A percentile compares a stretch with the other conserved stretches of the same genome.
Conservation (phyloP, 2,113 vertebrate species). For the Marcusenius ussheri region DNA sequence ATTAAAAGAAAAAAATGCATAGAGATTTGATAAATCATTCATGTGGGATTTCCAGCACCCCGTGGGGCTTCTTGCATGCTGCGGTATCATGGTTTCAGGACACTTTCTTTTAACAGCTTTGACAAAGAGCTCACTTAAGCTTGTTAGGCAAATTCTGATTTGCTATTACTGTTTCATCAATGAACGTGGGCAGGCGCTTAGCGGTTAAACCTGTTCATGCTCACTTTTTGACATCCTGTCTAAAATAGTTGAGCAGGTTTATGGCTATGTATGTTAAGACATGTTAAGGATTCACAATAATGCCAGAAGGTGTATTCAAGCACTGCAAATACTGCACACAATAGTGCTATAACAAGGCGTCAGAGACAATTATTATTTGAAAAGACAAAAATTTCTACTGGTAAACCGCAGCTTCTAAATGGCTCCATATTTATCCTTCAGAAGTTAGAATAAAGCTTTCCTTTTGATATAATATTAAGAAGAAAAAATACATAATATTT, state of each 20-base stretch:
- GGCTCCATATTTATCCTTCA: background rate
- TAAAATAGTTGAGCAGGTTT: background rate
- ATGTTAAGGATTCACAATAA: background rate
- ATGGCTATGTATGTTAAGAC: constrained; percentile 8
- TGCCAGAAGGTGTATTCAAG: background rate
- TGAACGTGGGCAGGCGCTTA: background rate
- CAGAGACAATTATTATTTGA: background rate
- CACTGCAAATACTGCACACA: background rate
- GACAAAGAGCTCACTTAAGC: background rate
- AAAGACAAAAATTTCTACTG: background rate
- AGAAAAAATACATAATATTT: background rate
- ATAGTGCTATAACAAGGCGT: background rate
- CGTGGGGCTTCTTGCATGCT: background rate
- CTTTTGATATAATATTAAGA: background rate
- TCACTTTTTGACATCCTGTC: background rate
- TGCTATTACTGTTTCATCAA: background rate
- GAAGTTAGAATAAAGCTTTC: background rate
- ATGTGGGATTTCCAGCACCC: background rate
- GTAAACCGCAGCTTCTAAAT: background rate
- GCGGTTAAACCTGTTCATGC: background rate
- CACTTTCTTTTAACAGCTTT: background rate
- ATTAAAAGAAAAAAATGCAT: background rate
- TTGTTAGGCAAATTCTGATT: constrained; percentile 4
- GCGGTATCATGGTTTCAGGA: background rate
- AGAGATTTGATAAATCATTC: background rate